Conservation (phyloP, 92 coral and sea anemone genomes). For the Epizoanthus scotinus region DNA sequence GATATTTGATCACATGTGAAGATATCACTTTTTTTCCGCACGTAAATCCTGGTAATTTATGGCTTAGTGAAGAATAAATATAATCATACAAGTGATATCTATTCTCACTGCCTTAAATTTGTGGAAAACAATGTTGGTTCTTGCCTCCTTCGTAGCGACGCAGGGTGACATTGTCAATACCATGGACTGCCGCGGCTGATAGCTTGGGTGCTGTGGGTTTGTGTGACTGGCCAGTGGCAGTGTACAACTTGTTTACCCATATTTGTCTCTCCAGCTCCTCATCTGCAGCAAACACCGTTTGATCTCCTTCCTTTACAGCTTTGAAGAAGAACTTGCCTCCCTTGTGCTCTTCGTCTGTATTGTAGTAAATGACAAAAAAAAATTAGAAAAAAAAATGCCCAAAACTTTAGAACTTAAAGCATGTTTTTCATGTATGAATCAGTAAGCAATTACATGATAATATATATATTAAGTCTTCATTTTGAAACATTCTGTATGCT, state of each 20-base stretch:
- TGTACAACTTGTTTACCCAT: slow-evolving; percentile 99
- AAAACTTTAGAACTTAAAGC: no score
- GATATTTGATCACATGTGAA: background rate
- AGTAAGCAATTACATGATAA: no score
- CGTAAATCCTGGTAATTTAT: no score
- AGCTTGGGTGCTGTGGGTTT: slow-evolving; percentile 94
- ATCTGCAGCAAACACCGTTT: slow-evolving; percentile 84
- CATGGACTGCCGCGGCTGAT: slow-evolving; percentile 73
- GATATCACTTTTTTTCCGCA: no score
- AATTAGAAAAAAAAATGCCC: background rate
- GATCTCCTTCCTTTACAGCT: slow-evolving; percentile 96
- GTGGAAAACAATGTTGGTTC: background rate
- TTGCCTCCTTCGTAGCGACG: slow-evolving; percentile 89
- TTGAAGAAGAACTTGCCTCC: slow-evolving; percentile 94
- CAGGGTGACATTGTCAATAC: slow-evolving; percentile 60
- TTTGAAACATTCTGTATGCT: no score
- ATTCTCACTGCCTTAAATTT: background rate
- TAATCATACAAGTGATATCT: background rate
- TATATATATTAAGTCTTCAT: no score
- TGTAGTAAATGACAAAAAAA: background rate
- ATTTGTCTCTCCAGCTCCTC: slow-evolving; percentile 96
- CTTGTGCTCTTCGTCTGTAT: slow-evolving; percentile 81
- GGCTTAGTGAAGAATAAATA: no score
- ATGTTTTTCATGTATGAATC: no score
- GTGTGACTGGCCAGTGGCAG: slow-evolving; percentile 99